Base-by-base conservation (phyloP, 2,888 invertebrate genomes). In the Neria commutata region DNA sequence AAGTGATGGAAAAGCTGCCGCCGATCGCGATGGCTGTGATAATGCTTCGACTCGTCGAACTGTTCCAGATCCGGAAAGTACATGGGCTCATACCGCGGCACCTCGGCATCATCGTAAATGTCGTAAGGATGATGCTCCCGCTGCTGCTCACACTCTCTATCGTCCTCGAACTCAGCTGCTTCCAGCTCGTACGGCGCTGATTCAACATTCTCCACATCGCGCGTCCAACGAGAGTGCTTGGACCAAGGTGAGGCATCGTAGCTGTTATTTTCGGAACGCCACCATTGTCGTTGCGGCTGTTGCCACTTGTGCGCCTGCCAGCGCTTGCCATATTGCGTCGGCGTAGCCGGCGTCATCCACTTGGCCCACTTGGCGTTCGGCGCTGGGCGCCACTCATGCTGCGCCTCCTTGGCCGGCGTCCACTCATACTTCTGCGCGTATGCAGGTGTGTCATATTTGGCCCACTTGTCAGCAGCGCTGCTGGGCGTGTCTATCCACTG, bases 1-100 rank as follows among this genome's bases (percentile, higher is more conserved):
- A 79, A 72, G 5, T 71, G 71, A 46, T 76, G 67, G 29, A 75
- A 81, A 1, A 81, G 55, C 46, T 81, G 74, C 1, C 80, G 65
- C 0, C 81, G 76, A 64, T 79, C 77, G 1, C 78, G 70, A 49
- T 79, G 75, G 0, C 64, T 70, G 29, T 79, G 71, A 58, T 72
- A 78, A 25, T 77, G 67, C 1, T 64, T 66, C 66, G 67, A 70
- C n/a, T 73, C 65, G 4, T 60, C 42, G 25, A 68, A 61, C 14
- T 67, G 64, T 1, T 69, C 67, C 8, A 78, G 50, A 34, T 79
- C 76, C 2, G 68, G 61, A 62, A 76, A 74, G 34, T 53, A 49
- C 3, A 53, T 40, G 1, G 53, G 40, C 24, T 63, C 50, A 34
- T 65, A 63, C 4, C 50, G 56, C 1, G 65, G 54, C 37, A 33